Conservation (phyloP, 2,113 vertebrate genomes). For the Heptranchias perlo region DNA sequence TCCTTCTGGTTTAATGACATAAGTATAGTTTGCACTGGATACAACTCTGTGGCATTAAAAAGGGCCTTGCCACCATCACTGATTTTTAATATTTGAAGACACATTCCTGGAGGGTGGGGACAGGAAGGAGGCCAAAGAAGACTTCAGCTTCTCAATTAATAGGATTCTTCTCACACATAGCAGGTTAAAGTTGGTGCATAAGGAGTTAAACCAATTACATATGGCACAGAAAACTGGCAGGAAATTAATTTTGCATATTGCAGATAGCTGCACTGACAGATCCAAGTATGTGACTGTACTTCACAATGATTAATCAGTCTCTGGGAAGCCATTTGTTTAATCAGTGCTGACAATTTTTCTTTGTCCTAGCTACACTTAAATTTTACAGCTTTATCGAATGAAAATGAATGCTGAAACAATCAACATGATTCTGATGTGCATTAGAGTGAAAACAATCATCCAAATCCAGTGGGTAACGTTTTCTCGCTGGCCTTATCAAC, state of each 20-base stretch:
- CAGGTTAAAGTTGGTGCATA: neutral
- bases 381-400: neutral
- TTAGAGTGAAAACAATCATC: neutral
- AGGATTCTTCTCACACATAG: neutral
- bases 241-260: conserved; percentile 27
- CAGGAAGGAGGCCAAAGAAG: neutral
- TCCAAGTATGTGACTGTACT: neutral
- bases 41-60: neutral
- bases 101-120: neutral
- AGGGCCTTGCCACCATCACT: neutral
- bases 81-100: neutral
- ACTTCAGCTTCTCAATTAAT: neutral
- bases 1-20: neutral
- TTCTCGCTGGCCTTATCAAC: neutral
- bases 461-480: neutral
- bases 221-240: neutral
- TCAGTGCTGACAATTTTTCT: conserved; percentile 15
- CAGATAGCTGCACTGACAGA: conserved; percentile 4
- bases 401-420: neutral
- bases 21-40: neutral
- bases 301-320: conserved; percentile 23
- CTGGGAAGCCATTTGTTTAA: conserved; percentile 9
- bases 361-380: neutral
- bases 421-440: neutral
- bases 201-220: conserved; percentile 16